Evolutionary conservation across 2,888 invertebrate species (phyloP), one percentile per base, ranked within the genome.

Genomic region (Helicoverpa assulta): DNA sequence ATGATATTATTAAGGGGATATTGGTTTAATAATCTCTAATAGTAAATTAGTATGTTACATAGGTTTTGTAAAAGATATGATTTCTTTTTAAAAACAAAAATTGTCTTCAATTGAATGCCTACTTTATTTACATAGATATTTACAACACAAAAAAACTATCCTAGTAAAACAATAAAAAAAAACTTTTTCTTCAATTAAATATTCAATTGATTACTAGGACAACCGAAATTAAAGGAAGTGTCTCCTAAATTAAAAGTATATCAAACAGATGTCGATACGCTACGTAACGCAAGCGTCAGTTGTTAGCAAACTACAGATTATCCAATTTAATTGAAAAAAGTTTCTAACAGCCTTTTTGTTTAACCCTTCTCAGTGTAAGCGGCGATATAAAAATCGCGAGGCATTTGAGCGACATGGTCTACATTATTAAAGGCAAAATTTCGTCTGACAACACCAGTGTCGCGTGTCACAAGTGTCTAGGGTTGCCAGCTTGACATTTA

Each of bases 351-450:
- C 6, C n/a, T 47, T 47, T 47, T 47, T n/a, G 29, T 10, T 14
- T 37, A 40, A 51, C 21, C 18, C 12, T 33, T 60, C 43, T 52
- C 16, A 16, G 56, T 19, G 21, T 16, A 33, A 55, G 16, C 57
- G 16, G 33, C 16, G 29, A 18, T 62, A 53, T 50, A 37, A 58
- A 56, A 55, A 59, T 52, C 37, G 10, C 14, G n/a, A 40, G 63
- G 58, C 70, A 76, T 57, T 52, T 64, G 51, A 69, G 12, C 52
- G 70, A 76, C 56, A 68, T 47, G 58, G 14, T 5, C 21, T 60
- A 80, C 57, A 57, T 50, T 76, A 80, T 64, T 76, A 76, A 67
- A 80, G 47, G 37, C 21, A 37, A 76, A 76, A 76, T 40, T 66
- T 53, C 10, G 18, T n/a, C 33, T 59, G 47, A 51, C 64, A 51